Evolutionary conservation across 2,888 invertebrate species (phyloP).

Genomic region (Clunio marinus): DNA sequence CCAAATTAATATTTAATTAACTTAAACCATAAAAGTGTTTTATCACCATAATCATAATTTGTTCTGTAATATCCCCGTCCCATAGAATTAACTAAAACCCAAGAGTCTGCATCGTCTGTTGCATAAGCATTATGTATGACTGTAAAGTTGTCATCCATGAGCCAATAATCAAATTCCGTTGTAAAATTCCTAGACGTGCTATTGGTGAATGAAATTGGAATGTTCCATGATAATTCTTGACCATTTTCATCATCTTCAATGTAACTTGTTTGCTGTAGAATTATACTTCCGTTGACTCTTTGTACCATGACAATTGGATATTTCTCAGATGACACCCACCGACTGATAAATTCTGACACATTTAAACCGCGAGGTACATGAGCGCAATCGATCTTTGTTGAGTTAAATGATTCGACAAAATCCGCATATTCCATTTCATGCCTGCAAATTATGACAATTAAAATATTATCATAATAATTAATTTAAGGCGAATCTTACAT

Average conservation of each 20-base stretch:
- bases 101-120: slow-evolving; percentile 7
- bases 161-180: slow-evolving; percentile 28
- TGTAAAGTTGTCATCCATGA: slow-evolving; percentile 28
- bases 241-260: slow-evolving; percentile 11
- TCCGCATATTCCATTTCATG: slow-evolving; percentile 29
- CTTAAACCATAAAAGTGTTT: slow-evolving; percentile 11
- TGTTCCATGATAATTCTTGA: slow-evolving; percentile 16
- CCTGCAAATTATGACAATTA: slow-evolving; percentile 1
- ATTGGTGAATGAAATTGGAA: slow-evolving; percentile 33
- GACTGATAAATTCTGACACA: slow-evolving; percentile 23
- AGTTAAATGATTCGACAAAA: slow-evolving; percentile 29
- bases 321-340: slow-evolving; percentile 33
- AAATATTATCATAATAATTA: not conserved
- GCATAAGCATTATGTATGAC: slow-evolving; percentile 25
- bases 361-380: slow-evolving; percentile 26
- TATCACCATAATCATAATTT: slow-evolving; percentile 33
- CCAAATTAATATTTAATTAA: slow-evolving; percentile 13
- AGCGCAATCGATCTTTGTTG: slow-evolving; percentile 29
- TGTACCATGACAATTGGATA: slow-evolving; percentile 37
- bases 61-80: slow-evolving; percentile 36
- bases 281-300: slow-evolving; percentile 17
- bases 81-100: slow-evolving; percentile 29
- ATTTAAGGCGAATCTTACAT: slow-evolving; percentile 24
- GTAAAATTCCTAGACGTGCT: slow-evolving; percentile 21
- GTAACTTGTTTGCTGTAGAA: slow-evolving; percentile 19